Evolutionary conservation across 2,797 vertebrate species (phyloP).

Genomic region (Gila robusta): DNA sequence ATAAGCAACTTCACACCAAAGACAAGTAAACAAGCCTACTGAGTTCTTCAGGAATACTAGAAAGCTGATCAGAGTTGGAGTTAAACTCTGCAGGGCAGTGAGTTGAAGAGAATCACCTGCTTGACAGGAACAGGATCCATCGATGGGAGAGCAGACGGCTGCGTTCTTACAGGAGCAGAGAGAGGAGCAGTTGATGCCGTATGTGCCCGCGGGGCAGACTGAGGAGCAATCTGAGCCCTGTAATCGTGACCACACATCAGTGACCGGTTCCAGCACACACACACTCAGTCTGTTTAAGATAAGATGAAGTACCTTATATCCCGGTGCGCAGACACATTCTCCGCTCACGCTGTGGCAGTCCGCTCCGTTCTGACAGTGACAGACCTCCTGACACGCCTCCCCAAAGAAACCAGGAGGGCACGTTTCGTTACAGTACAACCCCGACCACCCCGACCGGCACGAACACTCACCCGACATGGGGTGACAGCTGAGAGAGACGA

Average conservation of each 20-base stretch:
- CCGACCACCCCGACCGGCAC: conserved; percentile 91
- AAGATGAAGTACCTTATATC: conserved; percentile 86
- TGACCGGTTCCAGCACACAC: not conserved
- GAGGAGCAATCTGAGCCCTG: conserved; percentile 87
- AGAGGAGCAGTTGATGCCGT: conserved; percentile 92
- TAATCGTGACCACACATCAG: conserved; percentile 3
- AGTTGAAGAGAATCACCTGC: conserved; percentile 80
- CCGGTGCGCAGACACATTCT: conserved; percentile 91
- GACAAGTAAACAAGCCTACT: not conserved
- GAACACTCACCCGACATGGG: conserved; percentile 95
- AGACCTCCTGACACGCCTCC: conserved; percentile 90
- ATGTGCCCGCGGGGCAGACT: conserved; percentile 82
- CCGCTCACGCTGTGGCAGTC: conserved; percentile 94
- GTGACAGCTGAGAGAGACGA: conserved; percentile 87
- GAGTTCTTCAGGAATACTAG: not conserved
- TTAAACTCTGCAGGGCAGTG: not conserved
- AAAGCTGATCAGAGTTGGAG: not conserved
- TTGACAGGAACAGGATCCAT: conserved; percentile 92
- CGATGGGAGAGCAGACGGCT: conserved; percentile 89
- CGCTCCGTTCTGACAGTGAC: conserved; percentile 93
- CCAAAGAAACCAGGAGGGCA: conserved; percentile 93
- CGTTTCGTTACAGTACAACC: conserved; percentile 95
- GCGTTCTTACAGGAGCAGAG: conserved; percentile 88
- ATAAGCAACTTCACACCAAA: not conserved
- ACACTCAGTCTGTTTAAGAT: too few relatives aligned